Evolutionary conservation across 2,113 vertebrate genomes (phyloP), one percentile per base, ranked within the genome.

Genomic region (Otocyon megalotis): DNA sequence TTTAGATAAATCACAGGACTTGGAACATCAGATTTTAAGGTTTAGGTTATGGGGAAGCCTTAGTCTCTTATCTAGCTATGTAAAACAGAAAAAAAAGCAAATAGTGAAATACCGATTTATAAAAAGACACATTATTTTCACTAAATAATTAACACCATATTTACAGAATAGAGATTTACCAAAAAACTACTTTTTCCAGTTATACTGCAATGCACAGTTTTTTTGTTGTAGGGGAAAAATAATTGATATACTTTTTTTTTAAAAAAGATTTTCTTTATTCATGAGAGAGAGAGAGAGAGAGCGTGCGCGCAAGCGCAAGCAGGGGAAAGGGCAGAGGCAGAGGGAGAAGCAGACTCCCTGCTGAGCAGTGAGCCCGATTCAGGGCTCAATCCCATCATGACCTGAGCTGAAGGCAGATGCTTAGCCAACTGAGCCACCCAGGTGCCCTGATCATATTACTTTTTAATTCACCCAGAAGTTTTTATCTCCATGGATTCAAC

Each of bases 1-100:
- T 72, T 71, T 13, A 72, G 79, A 71, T 69, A 83, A 88, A 71
- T 82, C 20, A 76, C 5, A 79, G 88, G 58, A 10, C 37, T 13
- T 43, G 80, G 63, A 32, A 60, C 17, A 80, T 2, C 1, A 28
- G 30, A n/a, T 65, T 93, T 93, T 9, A 26, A 86, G 83, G 58
- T 69, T 88, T 35, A 96, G 26, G 71, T 62, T 16, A 54, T 81
- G 56, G 2, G n/a, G 35, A 43, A 56, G 19, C 8, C 32, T 95
- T 69, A 67, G n/a, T 58, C 37, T 74, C n/a, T 80, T 88, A 37
- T 53, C 24, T 81, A 74, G 30, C 19, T 74, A 81, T n/a, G 2
- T 37, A 96, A 96, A 92, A 88, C 26, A 95, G 24, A 91, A 83
- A 82, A 76, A 7, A 62, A 7, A 76, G 35, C 5, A 88, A 82